Conservation (phyloP, 1,140 invertebrate genomes). For the Aphis craccivora region DNA sequence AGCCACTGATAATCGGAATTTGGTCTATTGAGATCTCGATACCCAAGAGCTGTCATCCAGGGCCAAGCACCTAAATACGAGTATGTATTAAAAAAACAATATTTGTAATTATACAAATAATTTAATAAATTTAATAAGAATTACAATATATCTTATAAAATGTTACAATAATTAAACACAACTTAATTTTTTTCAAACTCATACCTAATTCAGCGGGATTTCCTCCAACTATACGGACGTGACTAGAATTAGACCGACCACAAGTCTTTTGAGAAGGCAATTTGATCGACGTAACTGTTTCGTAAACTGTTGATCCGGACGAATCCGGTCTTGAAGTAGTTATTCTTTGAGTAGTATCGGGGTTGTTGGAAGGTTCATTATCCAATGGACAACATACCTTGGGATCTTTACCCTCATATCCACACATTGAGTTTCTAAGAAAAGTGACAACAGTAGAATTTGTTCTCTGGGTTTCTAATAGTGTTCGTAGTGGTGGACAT, state of each 20-base stretch:
- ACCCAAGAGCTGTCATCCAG: constrained; percentile 68
- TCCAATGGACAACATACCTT: constrained; percentile 67
- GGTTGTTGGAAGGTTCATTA: neutral
- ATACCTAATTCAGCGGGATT: constrained; percentile 58
- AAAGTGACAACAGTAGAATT: constrained; percentile 61
- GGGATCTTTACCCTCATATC: constrained; percentile 66
- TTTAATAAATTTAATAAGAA: neutral
- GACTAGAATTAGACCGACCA: neutral
- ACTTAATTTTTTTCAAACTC: neutral
- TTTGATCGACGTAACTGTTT: neutral
- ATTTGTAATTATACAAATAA: neutral
- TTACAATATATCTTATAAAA: neutral
- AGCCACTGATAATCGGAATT: constrained; percentile 53
- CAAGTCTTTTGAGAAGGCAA: constrained; percentile 3
- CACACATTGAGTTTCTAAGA: constrained; percentile 66
- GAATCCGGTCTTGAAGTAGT: neutral
- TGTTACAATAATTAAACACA: too few species aligned
- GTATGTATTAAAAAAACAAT: neutral
- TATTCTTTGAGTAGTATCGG: neutral
- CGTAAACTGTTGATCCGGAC: neutral
- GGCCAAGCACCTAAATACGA: constrained; percentile 61
- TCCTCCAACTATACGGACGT: constrained; percentile 59
- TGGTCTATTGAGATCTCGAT: constrained; percentile 62
- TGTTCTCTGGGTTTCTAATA: constrained; percentile 59
- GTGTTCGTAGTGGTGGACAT: constrained; percentile 62